Evolutionary conservation across 2,888 invertebrate species (phyloP).

Genomic region (Ethmia dodecea): DNA sequence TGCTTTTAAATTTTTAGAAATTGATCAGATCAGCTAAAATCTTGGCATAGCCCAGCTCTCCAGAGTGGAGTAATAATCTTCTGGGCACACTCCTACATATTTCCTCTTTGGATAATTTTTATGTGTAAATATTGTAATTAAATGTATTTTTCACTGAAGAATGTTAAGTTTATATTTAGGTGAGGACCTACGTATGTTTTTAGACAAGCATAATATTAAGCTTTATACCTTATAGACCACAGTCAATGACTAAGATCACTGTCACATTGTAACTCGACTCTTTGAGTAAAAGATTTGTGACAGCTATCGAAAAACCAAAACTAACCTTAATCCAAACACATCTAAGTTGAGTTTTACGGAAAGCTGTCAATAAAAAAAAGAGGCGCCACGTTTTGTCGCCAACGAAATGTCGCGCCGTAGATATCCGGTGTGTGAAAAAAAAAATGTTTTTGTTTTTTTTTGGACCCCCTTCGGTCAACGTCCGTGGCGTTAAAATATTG

Average conservation of each 20-base stretch:
- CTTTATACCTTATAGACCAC: slow-evolving; percentile 30
- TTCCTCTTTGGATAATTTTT: too few species aligned
- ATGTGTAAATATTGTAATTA: too few species aligned
- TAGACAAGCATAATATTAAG: too few species aligned
- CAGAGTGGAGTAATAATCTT: too few species aligned
- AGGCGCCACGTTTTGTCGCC: slow-evolving; percentile 71
- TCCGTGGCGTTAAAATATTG: slow-evolving; percentile 51
- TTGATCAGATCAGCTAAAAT: too few species aligned
- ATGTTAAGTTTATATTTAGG: too few species aligned
- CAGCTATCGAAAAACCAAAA: slow-evolving; percentile 4
- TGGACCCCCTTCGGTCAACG: slow-evolving; percentile 48
- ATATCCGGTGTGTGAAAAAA: slow-evolving; percentile 55
- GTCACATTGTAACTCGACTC: slow-evolving; percentile 25
- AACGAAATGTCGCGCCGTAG: slow-evolving; percentile 55
- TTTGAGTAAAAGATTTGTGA: slow-evolving; percentile 14
- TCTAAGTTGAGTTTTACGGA: not conserved
- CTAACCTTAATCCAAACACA: slow-evolving; percentile 2
- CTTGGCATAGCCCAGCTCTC: too few species aligned
- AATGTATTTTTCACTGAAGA: too few species aligned
- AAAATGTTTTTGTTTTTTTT: slow-evolving; percentile 26
- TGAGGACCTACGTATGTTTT: too few species aligned
- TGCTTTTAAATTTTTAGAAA: too few species aligned
- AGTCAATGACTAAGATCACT: slow-evolving; percentile 24
- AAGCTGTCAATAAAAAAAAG: slow-evolving; percentile 32
- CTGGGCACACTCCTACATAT: too few species aligned